Conservation (phyloP, 2,888 invertebrate species). For the Amphimallon solstitiale region DNA sequence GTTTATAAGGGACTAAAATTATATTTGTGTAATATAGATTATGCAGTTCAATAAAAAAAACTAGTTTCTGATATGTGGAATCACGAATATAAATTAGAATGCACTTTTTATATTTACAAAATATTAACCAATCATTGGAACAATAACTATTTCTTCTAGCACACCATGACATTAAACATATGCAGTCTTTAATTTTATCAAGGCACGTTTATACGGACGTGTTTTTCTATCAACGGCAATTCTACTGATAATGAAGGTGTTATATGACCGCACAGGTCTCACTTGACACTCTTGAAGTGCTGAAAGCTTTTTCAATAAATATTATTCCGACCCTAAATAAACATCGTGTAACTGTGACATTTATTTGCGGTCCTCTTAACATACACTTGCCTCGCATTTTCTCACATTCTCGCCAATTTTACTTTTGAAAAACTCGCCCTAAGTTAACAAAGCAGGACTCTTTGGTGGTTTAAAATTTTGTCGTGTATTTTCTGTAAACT, state of each 20-base stretch:
- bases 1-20: no score
- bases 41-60: no score
- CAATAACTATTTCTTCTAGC: no score
- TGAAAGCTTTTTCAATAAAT: conserved; percentile 40
- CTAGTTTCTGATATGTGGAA: no score
- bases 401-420: conserved; percentile 30
- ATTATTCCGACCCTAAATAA: conserved; percentile 38
- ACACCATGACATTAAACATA: no score
- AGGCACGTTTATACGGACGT: not conserved
- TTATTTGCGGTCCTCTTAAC: conserved; percentile 31
- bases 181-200: not conserved
- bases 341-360: conserved; percentile 33
- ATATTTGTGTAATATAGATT: no score
- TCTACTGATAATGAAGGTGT: conserved; percentile 46
- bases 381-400: conserved; percentile 24
- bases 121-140: no score
- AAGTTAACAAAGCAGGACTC: not conserved
- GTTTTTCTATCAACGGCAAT: conserved; percentile 11
- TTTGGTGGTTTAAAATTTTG: not conserved
- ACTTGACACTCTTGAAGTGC: conserved; percentile 40
- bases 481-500: no score
- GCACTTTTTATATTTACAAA: no score
- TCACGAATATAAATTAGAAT: no score
- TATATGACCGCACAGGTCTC: conserved; percentile 47
- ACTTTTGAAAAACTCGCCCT: conserved; percentile 11